Conservation (phyloP, 2,888 invertebrate genomes). For the Mythimna impura region DNA sequence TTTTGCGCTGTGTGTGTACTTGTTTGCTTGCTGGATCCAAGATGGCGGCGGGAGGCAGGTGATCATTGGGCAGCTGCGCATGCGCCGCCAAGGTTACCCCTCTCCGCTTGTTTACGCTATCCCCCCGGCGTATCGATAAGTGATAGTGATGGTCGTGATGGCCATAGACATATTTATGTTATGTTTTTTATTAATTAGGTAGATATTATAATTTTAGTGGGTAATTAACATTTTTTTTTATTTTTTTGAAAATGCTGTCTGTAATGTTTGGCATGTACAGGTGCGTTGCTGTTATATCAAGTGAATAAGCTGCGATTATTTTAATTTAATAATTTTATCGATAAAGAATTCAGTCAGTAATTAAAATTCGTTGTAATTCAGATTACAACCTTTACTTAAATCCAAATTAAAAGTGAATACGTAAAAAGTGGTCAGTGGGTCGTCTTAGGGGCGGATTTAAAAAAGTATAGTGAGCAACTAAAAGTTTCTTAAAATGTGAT, state of each 20-base stretch:
- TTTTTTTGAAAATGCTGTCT: constrained; percentile 2
- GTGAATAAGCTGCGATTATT: not conserved
- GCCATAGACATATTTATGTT: constrained; percentile 61
- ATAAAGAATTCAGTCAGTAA: not conserved
- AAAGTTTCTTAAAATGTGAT: no score
- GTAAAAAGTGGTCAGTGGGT: no score
- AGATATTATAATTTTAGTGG: constrained; percentile 47
- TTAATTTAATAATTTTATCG: not conserved
- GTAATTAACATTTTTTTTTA: constrained; percentile 27
- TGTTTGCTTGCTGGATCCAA: constrained; percentile 77
- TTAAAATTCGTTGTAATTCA: not conserved
- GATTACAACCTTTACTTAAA: not conserved
- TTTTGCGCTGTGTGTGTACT: constrained; percentile 72
- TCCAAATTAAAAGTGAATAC: no score
- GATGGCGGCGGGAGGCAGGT: constrained; percentile 84
- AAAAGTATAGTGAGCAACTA: no score
- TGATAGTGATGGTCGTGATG: constrained; percentile 83
- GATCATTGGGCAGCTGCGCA: constrained; percentile 84
- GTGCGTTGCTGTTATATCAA: not conserved
- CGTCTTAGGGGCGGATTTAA: no score
- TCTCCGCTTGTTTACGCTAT: constrained; percentile 76
- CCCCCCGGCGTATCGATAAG: constrained; percentile 74
- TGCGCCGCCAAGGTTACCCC: constrained; percentile 84
- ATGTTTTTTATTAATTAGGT: constrained; percentile 51
- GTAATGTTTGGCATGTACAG: constrained; percentile 17